Percentiles rank a stretch among this genome's conserved stretches.
Conservation (phyloP, 2,888 invertebrate genomes). For the Harmothoe impar region DNA sequence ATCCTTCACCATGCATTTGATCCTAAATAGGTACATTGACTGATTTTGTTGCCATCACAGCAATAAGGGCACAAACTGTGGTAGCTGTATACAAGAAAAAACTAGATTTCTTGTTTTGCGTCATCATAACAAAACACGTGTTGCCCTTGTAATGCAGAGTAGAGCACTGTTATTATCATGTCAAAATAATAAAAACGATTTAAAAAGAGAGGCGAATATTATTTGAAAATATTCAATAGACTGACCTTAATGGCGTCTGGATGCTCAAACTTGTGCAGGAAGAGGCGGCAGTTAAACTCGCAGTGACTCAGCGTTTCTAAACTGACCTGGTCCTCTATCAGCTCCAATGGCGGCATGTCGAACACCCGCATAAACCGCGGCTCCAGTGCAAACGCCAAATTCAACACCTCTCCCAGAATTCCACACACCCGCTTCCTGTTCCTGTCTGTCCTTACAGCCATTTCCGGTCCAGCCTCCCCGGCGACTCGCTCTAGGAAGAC, state of each 20-base stretch:
- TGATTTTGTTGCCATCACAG: too few species aligned
- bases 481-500: constrained; percentile 24
- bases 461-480: constrained; percentile 1
- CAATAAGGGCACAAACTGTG: too few species aligned
- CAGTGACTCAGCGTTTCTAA: neutral
- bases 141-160: too few species aligned
- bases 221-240: neutral
- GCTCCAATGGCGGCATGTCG: neutral
- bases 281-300: constrained; percentile 39
- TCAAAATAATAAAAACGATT: constrained; percentile 3
- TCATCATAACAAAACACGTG: too few species aligned
- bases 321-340: neutral
- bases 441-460: too few species aligned
- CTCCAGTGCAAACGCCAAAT: neutral
- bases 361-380: constrained; percentile 16
- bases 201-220: neutral
- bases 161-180: too few species aligned
- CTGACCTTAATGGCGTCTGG: constrained; percentile 27
- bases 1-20: too few species aligned
- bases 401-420: neutral
- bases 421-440: neutral
- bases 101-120: too few species aligned
- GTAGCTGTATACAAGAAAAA: too few species aligned
- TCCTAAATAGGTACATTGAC: too few species aligned
- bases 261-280: constrained; percentile 18